Base-by-base conservation (phyloP, 2,888 invertebrate species). In the Pheosia gnoma region DNA sequence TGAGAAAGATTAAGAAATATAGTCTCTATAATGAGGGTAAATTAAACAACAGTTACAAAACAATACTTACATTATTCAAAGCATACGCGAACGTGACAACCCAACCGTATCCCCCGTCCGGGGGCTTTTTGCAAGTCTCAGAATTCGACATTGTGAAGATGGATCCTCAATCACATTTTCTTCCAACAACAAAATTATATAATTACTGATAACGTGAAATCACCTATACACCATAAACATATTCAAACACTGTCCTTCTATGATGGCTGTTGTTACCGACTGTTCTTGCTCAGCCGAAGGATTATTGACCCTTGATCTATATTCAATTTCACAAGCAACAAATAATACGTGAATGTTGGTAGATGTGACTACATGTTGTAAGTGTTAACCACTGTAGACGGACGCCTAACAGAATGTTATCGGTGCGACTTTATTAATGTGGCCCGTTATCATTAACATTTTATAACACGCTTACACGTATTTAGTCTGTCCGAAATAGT, bases 71-170 rank as follows among this genome's bases (percentile, higher is more conserved):
- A 85, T 95, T 95, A 71, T 94, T 95, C 25, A 95, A 77, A 45
- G 94, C 95, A 71, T 92, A 94, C 0, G 95, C 95, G 59, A 95
- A 80, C 10, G 95, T 95, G 57, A 95, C 92, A 43, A 95, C 88
- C 95, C 95, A 96, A 11, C 95, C 95, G 83, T 95, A 96, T 11
- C 95, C 95, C 65, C 95, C 95, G 76, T 96, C 95, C 0, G 95
- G 95, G 49, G 95, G 95, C 64, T 94, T 89, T 77, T 91, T 92
- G 60, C 83, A 83, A 65, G 72, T 78, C 71, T 76, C 78, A 63
- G 70, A 73, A 65, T 79, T 84, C 65, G 84, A 78, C 90, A 90
- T 91, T 67, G 62, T 84, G 62, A 70, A 55, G 47, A 57, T 62
- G 65, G 60, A 67, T 65, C 71, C 70, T 72, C 70, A 70, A 71